Base-by-base conservation (phyloP, 2,797 vertebrate species). In the Sebastes nivosus region DNA sequence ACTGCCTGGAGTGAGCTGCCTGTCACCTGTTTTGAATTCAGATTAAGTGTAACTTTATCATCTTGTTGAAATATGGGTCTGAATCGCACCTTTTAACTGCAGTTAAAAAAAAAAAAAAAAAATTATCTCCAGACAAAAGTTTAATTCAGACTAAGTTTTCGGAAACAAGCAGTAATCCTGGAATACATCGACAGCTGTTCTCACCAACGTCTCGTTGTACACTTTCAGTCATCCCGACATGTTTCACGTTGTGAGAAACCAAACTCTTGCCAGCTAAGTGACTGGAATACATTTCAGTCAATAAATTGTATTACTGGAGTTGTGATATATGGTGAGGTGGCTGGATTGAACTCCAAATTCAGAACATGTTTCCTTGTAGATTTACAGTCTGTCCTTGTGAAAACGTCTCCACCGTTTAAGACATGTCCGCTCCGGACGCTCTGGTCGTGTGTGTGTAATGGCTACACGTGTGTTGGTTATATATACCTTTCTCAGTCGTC, bases 291-390 rank as follows among this genome's bases (percentile, higher is more conserved):
- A 74, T 18, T 66, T 72, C 55, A 74, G 72, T 70, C 67, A 64
- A 9, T 88, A 83, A 89, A 87, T n/a, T 89, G 32, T 77, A 87
- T 91, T 79, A 74, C 78, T 76, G 2, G 65, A 75, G 61, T 59
- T 60, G 30, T 64, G 81, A 29, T 25, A 72, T 78, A 77, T 81
- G 32, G 66, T 72, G 67, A 74, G 12, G 36, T 36, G 3, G 55
- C 65, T 71, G 34, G 36, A 54, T 72, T 80, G 32, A 66, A 58
- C 14, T 64, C 25, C 20, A 61, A 52, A 34, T 34, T 76, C 58
- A 27, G 27, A 58, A 55, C 60, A n/a, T 38, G 34, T 85, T 67
- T 83, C 69, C 67, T 75, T 58, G 65, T 61, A 80, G 74, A 86
- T 87, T 85, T 42, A 80, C 29, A 42, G 68, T 59, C 50, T 72